Base-by-base conservation (phyloP, 2,888 invertebrate genomes). In the Scotopteryx bipunctaria region DNA sequence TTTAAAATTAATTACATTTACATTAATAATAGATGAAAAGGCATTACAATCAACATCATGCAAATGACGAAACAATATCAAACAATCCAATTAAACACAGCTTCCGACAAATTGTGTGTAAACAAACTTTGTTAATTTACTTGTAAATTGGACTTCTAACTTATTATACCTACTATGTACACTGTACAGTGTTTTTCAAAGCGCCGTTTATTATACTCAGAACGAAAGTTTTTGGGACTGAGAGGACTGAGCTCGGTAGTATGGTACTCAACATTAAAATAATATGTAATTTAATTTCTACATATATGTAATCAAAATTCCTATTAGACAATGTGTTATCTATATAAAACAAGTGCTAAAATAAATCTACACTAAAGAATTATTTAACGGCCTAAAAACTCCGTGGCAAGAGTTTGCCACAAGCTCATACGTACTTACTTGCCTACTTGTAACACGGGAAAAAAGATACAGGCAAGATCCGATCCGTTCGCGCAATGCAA, bases 71-170 rank as follows among this genome's bases (percentile, higher is more conserved):
- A 44, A 25, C 37, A 42, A 37, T 41, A 47, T 53, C 37, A 46
- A 53, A 53, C 47, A 54, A 48, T 45, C 36, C 44, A 55, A 55
- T 49, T 44, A 40, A 40, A 48, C 33, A 48, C 47, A 31, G 47
- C 43, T 48, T 38, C 54, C 55, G 32, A 52, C 38, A 55, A 46
- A 57, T 56, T 33, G 41, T 43, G 43, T 52, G 50, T 57, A 56
- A 44, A 57, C 49, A 57, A 71, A 64, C 61, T 60, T 55, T 14
- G 49, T 48, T 59, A 61, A 67, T 62, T 63, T 60, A 55, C 51
- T 58, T 44, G 32, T 61, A 54, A 59, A 55, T 61, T 63, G 41
- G 31, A 58, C 29, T 27, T 60, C 35, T 37, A 33, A 33, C 21
- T 38, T 5, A 27, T 40, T 32, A 14, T 38, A 8, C 8, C 8